A percentile compares a stretch with the other conserved stretches of the same genome.
phyloP scores from a whole-genome alignment of 2,888 invertebrate species.

The Leptinotarsa tumamoca region DNA sequence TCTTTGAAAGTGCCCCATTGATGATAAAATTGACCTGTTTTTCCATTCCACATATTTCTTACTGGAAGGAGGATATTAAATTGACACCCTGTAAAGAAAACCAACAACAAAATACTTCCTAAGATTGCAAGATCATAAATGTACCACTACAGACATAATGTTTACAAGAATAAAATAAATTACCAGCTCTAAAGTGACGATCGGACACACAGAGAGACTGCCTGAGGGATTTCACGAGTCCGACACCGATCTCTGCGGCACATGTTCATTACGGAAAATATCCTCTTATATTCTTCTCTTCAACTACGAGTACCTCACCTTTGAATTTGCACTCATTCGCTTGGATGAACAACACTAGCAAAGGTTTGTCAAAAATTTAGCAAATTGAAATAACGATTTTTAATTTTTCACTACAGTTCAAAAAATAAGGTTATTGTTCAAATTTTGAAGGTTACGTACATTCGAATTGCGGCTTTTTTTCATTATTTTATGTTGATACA shows the following conservation, averaged over 20 bases:
- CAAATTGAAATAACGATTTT: too few species aligned
- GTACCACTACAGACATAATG: background rate
- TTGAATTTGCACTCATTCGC: background rate
- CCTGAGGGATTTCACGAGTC: conserved; percentile 11
- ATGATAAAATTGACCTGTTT: too few species aligned
- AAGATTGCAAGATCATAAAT: background rate
- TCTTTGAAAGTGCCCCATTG: too few species aligned
- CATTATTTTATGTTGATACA: too few species aligned
- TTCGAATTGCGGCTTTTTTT: too few species aligned
- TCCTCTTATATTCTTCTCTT: background rate
- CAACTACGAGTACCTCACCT: background rate
- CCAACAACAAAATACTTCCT: background rate
- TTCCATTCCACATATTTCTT: too few species aligned
- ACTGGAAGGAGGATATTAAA: too few species aligned
- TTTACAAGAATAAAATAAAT: background rate
- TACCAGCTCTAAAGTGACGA: conserved; percentile 7
- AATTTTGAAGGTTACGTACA: too few species aligned
- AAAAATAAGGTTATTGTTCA: too few species aligned
- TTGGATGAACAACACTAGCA: background rate
- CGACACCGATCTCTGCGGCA: conserved; percentile 9
- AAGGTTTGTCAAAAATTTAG: too few species aligned
- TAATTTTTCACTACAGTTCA: too few species aligned
- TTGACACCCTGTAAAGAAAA: background rate
- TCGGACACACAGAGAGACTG: conserved; percentile 22
- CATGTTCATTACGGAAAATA: conserved; percentile 9